These are phyloP conservation scores for Pseudoips prasinana DNA, from an alignment of 2,888 invertebrate species.

Conservation along the genomic window DNA sequence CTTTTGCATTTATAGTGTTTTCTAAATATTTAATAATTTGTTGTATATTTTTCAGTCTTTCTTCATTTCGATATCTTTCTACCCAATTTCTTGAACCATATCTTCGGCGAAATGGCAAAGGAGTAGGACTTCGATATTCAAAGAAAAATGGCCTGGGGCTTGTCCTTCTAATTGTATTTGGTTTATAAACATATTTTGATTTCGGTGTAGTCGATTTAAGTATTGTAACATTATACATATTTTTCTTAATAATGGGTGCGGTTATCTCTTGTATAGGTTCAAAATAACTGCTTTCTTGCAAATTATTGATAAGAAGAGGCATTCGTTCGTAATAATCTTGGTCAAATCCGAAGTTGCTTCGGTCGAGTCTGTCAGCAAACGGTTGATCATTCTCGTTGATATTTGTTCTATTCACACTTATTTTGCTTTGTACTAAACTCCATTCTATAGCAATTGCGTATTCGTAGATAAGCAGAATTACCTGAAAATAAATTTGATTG, in stretches of 20 bases:
- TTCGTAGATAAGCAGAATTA: conserved; percentile 78
- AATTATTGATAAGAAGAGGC: conserved; percentile 71
- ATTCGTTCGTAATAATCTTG: conserved; percentile 75
- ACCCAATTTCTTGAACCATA: conserved; percentile 66
- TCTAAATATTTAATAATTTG: conserved; percentile 72
- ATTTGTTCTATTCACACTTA: conserved; percentile 31
- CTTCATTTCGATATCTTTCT: conserved; percentile 68
- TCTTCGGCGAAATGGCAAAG: conserved; percentile 63
- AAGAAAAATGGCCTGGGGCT: conserved; percentile 78
- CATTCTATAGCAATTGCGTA: conserved; percentile 75
- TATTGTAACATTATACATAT: conserved; percentile 27
- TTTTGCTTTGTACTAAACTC: conserved; percentile 63
- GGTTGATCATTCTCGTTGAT: conserved; percentile 47
- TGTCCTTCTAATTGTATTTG: conserved; percentile 53
- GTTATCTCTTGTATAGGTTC: conserved; percentile 50
- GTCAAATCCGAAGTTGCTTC: conserved; percentile 67
- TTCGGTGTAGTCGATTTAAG: conserved; percentile 30
- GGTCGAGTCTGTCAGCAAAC: conserved; percentile 65
- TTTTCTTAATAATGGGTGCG: conserved; percentile 29
- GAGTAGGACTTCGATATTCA: conserved; percentile 63
- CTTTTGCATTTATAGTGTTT: conserved; percentile 70
- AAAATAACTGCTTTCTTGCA: conserved; percentile 66
- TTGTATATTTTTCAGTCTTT: conserved; percentile 68
- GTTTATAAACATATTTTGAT: conserved; percentile 25
- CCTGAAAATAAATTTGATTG: conserved; percentile 66